Conservation (phyloP, 2,888 invertebrate genomes). For the Ligdia adustata region DNA sequence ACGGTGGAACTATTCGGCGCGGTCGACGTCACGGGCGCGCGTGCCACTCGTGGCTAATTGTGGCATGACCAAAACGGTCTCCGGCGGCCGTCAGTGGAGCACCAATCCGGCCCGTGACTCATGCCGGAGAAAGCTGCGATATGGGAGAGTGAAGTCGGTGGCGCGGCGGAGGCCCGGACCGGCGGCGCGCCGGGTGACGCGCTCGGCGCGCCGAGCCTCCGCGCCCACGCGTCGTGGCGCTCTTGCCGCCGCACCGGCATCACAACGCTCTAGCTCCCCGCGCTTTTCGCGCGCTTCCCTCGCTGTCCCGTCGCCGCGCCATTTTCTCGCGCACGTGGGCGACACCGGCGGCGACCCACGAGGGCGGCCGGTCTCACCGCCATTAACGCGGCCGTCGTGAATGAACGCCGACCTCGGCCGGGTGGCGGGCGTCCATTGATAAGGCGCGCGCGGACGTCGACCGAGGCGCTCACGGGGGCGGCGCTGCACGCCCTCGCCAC, state of each 20-base stretch:
- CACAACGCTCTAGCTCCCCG: constrained; percentile 74
- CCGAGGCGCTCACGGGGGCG: constrained; percentile 73
- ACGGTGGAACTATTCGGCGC: constrained; percentile 65
- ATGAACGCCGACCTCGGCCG: constrained; percentile 80
- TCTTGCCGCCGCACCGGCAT: constrained; percentile 50
- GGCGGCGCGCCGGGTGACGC: constrained; percentile 56
- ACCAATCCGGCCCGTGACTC: constrained; percentile 73
- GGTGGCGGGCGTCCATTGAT: constrained; percentile 76
- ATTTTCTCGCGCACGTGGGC: constrained; percentile 83
- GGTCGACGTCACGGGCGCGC: constrained; percentile 74
- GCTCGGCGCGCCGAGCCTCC: constrained; percentile 70
- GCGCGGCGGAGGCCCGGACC: constrained; percentile 33
- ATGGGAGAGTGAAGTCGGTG: constrained; percentile 40
- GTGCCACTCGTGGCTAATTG: constrained; percentile 75
- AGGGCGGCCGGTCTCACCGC: constrained; percentile 73
- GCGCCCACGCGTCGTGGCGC: constrained; percentile 52
- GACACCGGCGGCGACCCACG: constrained; percentile 62
- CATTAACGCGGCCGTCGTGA: constrained; percentile 81
- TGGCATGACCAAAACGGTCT: constrained; percentile 78
- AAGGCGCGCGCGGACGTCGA: constrained; percentile 77
- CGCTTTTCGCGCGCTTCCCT: constrained; percentile 81
- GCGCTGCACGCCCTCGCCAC: constrained; percentile 73
- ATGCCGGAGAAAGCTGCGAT: constrained; percentile 55
- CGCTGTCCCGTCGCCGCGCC: constrained; percentile 80
- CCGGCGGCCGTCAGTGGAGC: constrained; percentile 55